phyloP scores from a whole-genome alignment of 2,797 vertebrate genomes.

The Peromyscus nudipes region DNA sequence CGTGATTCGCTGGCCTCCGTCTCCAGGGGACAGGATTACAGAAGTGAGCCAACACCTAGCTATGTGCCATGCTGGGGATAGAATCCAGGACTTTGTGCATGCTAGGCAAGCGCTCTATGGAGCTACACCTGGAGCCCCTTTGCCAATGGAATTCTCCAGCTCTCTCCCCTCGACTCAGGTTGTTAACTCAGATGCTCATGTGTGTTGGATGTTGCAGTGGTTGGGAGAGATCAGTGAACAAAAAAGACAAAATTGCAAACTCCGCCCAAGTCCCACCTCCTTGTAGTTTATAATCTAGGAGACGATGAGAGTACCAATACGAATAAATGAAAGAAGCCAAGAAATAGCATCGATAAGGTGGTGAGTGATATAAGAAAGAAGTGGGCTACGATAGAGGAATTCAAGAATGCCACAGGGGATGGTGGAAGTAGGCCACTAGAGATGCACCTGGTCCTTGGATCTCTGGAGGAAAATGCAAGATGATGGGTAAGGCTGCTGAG shows the following conservation, averaged over 20 bases:
- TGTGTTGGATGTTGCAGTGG: not conserved
- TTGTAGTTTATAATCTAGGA: not conserved
- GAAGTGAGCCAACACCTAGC: not conserved
- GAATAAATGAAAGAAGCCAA: not conserved
- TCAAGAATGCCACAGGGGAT: not conserved
- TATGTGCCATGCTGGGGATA: no score
- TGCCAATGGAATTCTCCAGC: not conserved
- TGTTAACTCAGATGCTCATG: not conserved
- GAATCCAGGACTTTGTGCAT: not conserved
- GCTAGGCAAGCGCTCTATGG: not conserved
- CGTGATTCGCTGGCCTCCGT: accelerated
- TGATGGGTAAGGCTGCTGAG: not conserved
- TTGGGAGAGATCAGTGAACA: not conserved
- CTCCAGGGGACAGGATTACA: not conserved
- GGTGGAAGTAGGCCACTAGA: not conserved
- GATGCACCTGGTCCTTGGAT: not conserved
- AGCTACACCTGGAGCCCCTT: not conserved
- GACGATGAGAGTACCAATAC: not conserved
- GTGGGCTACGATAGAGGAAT: not conserved
- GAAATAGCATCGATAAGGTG: not conserved
- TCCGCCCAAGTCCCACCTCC: not conserved
- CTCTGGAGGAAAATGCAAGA: not conserved
- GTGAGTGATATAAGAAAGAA: accelerated
- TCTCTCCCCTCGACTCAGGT: not conserved
- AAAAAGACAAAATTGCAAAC: not conserved